Conservation (phyloP, 2,113 vertebrate species). For the Cromileptes altivelis region DNA sequence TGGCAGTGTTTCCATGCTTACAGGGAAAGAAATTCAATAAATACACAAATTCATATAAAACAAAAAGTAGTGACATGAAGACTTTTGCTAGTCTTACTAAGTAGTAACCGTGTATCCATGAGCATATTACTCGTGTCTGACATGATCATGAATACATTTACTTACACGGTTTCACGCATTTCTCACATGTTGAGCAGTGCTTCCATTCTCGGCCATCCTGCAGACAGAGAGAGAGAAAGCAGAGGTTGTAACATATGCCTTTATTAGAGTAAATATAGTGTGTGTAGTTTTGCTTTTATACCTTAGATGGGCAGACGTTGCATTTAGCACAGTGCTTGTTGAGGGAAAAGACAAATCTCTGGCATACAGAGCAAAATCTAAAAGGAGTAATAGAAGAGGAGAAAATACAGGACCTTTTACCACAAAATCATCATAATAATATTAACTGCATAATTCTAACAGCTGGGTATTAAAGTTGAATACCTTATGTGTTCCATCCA, state of each 20-base stretch:
- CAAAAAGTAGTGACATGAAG: background rate
- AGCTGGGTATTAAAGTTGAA: background rate
- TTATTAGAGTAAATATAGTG: background rate
- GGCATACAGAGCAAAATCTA: constrained; percentile 91
- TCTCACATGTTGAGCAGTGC: constrained; percentile 91
- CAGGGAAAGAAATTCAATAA: background rate
- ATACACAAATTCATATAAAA: background rate
- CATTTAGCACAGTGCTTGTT: constrained; percentile 94
- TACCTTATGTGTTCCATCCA: background rate
- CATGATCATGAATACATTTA: background rate
- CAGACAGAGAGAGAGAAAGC: constrained; percentile 43
- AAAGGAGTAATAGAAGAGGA: background rate
- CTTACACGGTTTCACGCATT: constrained; percentile 97
- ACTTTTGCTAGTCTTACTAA: too few relatives aligned
- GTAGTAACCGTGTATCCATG: background rate
- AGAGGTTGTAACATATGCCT: constrained; percentile 7
- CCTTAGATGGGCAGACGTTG: constrained; percentile 94
- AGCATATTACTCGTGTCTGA: background rate
- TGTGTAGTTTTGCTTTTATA: constrained; percentile 59
- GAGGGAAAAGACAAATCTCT: constrained; percentile 88
- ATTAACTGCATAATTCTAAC: too few relatives aligned
- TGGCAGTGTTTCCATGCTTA: constrained; percentile 94
- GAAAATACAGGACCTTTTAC: background rate
- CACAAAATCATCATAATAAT: background rate
- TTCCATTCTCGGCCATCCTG: constrained; percentile 95